Evolutionary conservation across 2,797 vertebrate species (phyloP), one percentile per base, ranked within the genome.

Genomic region (Cynopterus sphinx): DNA sequence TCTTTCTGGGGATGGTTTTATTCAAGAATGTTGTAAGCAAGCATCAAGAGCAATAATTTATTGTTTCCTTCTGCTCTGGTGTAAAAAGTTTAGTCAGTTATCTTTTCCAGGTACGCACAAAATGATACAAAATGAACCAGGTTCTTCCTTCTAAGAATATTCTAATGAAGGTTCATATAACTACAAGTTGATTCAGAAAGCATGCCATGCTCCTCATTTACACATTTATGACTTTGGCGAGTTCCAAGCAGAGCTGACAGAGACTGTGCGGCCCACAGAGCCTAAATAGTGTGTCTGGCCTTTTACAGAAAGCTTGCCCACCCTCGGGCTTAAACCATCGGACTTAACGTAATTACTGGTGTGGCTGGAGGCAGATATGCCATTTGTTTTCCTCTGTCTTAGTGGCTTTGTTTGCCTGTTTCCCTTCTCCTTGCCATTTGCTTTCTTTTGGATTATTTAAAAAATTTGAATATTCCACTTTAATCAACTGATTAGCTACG

Each of bases 1-100:
- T 88, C 28, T 86, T 88, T 73, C 67, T 89, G 86, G 67, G 26
- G 53, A 49, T 17, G 4, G 71, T 95, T 77, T 81, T 93, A 90
- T 57, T 53, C 0, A 24, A 78, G 55, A 87, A n/a, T 46, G 39
- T 63, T 77, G 36, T 33, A 93, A 74, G 43, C 90, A 71, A 61
- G 41, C 16, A 86, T 78, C 84, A 43, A 55, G 24, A 46, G 31
- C 28, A 84, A 84, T 26, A 81, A 73, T 78, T 89, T 82, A 39
- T 59, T 65, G 49, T 67, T 89, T 79, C 36, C 12, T 46, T 87
- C 24, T 78, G 39, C 68, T 92, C 57, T 70, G 31, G 51, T 9
- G 87, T 92, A 81, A 90, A 84, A 57, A 53, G 75, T 83, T 79
- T 70, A 74, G 41, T 71, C 73, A 95, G 39, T 15, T 28, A 59